Conservation (phyloP, 2,113 vertebrate genomes). For the Tragelaphus imberbis region DNA sequence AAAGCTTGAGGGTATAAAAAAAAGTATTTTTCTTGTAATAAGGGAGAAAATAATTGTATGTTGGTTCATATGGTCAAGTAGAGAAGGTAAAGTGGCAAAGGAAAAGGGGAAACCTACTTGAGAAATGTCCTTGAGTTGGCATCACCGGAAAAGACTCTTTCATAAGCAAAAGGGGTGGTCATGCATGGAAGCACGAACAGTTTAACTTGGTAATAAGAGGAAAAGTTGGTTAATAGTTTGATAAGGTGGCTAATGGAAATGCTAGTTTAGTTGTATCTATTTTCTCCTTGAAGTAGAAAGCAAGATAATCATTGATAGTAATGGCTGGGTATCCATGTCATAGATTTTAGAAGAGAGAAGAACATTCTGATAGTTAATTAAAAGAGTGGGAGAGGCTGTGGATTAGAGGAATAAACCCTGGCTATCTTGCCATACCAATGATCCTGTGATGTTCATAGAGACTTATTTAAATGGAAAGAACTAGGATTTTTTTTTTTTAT, state of each 20-base stretch:
- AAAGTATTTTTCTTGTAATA: not conserved
- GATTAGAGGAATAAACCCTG: not conserved
- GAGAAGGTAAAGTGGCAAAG: not conserved
- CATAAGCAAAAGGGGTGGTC: not conserved
- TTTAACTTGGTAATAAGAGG: not conserved
- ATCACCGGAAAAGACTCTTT: not conserved
- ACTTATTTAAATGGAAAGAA: not conserved
- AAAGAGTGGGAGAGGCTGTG: not conserved
- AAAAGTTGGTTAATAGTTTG: not conserved
- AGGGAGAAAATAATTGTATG: not conserved
- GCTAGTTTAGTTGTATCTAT: not conserved
- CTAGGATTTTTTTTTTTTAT: not conserved
- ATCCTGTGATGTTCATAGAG: not conserved
- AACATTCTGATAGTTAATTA: not conserved
- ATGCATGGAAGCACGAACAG: fast-evolving
- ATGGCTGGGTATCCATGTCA: no score
- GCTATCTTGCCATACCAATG: not conserved
- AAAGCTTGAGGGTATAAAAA: not conserved
- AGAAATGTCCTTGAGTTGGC: not conserved
- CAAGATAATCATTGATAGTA: no score
- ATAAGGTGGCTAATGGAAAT: not conserved
- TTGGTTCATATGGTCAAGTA: not conserved
- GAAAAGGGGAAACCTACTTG: not conserved
- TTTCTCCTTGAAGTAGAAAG: not conserved
- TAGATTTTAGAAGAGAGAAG: not conserved